phyloP scores from a whole-genome alignment of 2,797 vertebrate genomes.

The Echeneis naucrates region DNA sequence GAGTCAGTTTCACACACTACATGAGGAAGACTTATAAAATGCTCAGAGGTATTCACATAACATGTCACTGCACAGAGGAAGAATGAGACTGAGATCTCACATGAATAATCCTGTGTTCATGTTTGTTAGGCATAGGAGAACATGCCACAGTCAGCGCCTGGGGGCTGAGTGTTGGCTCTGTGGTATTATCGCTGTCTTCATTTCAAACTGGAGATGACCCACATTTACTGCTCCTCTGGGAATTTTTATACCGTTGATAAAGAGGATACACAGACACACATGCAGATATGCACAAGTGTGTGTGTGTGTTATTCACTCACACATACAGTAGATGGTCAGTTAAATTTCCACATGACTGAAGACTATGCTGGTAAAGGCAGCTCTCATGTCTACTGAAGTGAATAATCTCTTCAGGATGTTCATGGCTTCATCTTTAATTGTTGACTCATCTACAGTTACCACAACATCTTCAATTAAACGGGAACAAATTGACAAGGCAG shows the following conservation, averaged over 20 bases:
- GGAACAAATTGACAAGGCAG: no score
- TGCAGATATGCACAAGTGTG: background rate
- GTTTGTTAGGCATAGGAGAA: conserved; percentile 39
- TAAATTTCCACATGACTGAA: conserved; percentile 48
- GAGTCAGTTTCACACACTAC: background rate
- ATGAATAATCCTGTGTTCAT: conserved; percentile 34
- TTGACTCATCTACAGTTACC: background rate
- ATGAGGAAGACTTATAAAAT: background rate
- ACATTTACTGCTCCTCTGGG: conserved; percentile 58
- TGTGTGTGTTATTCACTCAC: conserved; percentile 14
- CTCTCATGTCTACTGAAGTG: conserved; percentile 35
- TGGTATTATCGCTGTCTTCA: conserved; percentile 42
- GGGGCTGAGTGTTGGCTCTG: conserved; percentile 23
- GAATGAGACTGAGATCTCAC: conserved; percentile 25
- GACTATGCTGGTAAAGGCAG: conserved; percentile 37
- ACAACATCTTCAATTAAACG: no score
- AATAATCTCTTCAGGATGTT: conserved; percentile 25
- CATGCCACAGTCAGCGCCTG: conserved; percentile 31
- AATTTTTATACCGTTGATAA: conserved; percentile 38
- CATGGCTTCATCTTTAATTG: conserved; percentile 18
- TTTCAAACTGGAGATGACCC: conserved; percentile 56
- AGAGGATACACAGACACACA: conserved; percentile 2
- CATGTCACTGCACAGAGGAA: conserved; percentile 3
- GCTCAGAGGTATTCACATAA: conserved; percentile 6
- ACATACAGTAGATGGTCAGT: conserved; percentile 22